Evolutionary conservation across 37 sponge, comb jelly and placozoan genomes (phyloP), one percentile per base, ranked within the genome.

Genomic region (Lycopodina hypogea): DNA sequence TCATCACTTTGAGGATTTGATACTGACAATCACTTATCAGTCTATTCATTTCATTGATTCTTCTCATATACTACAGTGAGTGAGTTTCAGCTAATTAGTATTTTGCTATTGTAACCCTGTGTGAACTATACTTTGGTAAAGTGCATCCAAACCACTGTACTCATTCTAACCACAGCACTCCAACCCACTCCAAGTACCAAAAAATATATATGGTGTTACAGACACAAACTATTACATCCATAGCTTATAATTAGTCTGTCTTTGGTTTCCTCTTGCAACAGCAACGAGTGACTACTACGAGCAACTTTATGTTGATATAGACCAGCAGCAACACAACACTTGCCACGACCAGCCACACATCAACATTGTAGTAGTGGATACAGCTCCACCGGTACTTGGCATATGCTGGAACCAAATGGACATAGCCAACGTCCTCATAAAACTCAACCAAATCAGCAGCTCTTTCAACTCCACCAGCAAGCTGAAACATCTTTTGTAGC

Each of bases 301-400:
- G 59, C 9, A 67, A 36, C 36, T 28, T 60, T 3, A n/a, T 29
- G 12, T 7, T 60, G 4, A n/a, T 3, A 68, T 9, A 68, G 33
- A 68, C 7, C 6, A n/a, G 24, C 8, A 69, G 23, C 8, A 69
- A 17, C 21, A 69, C 70, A 69, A 38, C n/a, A 18, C 42, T 38
- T 2, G 40, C 39, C 41, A 83, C 0, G 8, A 78, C 51, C 7
- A 35, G 36, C 41, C 80, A 63, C 66, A 90, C 90, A 77, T 90
- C 90, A n/a, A 72, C 71, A 71, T 90, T 90, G 86, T 90, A 81
- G 58, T 77, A 85, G 69, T 84, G 81, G 22, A 90, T 42, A 74
- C 79, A 80, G 56, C 59, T 90, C 90, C 90, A 90, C 18, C 77
- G n/a, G 59, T 84, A 81, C 82, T 81, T 90, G 56, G 56, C 58